phyloP scores from a whole-genome alignment of 2,797 vertebrate genomes.

The Paguma larvata region DNA sequence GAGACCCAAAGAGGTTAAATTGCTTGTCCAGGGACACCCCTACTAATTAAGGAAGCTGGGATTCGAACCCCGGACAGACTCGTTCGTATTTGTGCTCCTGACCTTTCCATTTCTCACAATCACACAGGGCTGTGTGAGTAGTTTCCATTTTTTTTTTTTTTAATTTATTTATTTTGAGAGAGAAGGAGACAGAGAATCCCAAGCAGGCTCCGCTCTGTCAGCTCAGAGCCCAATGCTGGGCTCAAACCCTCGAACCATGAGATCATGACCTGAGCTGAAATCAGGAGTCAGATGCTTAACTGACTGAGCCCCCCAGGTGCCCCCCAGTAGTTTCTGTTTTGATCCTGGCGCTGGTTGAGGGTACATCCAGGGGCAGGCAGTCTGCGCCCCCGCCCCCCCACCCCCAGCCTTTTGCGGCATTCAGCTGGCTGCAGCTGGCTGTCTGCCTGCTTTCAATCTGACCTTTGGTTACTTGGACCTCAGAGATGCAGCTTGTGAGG shows the following conservation, averaged over 20 bases:
- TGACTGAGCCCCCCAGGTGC: too few relatives aligned
- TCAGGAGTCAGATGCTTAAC: too few relatives aligned
- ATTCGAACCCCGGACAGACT: background rate
- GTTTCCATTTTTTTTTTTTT: background rate
- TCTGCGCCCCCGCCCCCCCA: background rate
- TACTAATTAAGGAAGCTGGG: background rate
- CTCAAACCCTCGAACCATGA: too few relatives aligned
- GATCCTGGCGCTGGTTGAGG: fast-evolving
- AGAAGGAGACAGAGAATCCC: too few relatives aligned
- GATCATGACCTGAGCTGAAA: too few relatives aligned
- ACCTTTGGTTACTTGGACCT: too few relatives aligned
- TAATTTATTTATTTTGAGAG: too few relatives aligned
- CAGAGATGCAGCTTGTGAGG: background rate
- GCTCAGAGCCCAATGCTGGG: too few relatives aligned
- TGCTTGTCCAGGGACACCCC: background rate
- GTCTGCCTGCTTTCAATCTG: too few relatives aligned
- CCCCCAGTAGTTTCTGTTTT: background rate
- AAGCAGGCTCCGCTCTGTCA: too few relatives aligned
- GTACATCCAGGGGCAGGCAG: fast-evolving
- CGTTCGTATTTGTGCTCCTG: background rate
- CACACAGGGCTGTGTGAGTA: fast-evolving
- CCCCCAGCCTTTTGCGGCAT: too few relatives aligned
- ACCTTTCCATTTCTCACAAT: background rate
- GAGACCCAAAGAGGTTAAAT: background rate
- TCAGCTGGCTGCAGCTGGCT: background rate